Percentiles rank a stretch among this genome's conserved stretches.
Evolutionary conservation across 2,797 vertebrate genomes (phyloP).

Genomic region (Notolabrus celidotus): DNA sequence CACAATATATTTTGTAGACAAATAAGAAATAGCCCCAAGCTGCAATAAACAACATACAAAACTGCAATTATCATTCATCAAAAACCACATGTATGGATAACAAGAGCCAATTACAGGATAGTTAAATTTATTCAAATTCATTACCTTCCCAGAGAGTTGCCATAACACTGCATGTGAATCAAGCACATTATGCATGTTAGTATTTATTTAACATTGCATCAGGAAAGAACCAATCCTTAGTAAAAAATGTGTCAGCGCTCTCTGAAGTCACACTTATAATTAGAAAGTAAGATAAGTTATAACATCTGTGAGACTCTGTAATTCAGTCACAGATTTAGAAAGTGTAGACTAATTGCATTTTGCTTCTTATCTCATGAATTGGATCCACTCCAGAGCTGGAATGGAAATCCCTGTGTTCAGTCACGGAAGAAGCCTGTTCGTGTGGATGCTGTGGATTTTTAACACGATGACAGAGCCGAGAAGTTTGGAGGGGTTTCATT

Average conservation of each 20-base stretch:
- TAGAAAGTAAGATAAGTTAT: conserved; percentile 64
- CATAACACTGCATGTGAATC: conserved; percentile 19
- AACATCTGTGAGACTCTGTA: conserved; percentile 59
- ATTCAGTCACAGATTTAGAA: conserved; percentile 69
- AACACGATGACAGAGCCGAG: conserved; percentile 40
- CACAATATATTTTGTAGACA: conserved; percentile 36
- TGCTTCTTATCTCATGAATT: conserved; percentile 72
- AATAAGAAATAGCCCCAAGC: conserved; percentile 52
- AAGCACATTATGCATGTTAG: conserved; percentile 39
- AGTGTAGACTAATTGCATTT: conserved; percentile 77
- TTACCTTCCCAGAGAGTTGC: conserved; percentile 24
- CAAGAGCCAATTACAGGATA: conserved; percentile 44
- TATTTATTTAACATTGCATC: conserved; percentile 49
- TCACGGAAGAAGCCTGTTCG: conserved; percentile 26
- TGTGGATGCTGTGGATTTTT: conserved; percentile 32
- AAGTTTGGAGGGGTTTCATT: conserved; percentile 33
- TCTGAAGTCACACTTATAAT: conserved; percentile 65
- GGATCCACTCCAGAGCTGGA: conserved; percentile 62
- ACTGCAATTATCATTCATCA: conserved; percentile 58
- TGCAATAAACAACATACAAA: conserved; percentile 57
- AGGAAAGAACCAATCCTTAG: conserved; percentile 34
- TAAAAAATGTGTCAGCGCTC: conserved; percentile 34
- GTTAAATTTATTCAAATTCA: conserved; percentile 48
- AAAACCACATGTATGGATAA: conserved; percentile 29
- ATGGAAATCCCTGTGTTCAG: conserved; percentile 56